Base-by-base conservation (phyloP, 2,888 invertebrate species). In the Drosophila algonquin region DNA sequence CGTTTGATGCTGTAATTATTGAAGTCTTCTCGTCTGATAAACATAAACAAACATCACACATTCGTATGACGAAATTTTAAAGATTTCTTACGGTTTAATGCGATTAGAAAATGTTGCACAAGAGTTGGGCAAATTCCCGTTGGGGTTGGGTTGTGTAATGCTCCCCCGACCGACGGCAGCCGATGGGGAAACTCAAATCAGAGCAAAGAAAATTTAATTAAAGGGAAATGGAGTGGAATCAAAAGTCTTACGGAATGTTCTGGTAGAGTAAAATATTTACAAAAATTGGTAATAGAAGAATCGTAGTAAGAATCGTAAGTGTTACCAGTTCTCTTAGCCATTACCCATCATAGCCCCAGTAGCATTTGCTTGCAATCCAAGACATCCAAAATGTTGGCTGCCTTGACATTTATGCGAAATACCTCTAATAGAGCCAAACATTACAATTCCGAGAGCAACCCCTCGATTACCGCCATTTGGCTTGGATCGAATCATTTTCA, bases 1-100 rank as follows among this genome's bases (percentile, higher is more conserved):
- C 52, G n/a, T 47, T 64, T 64, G 64, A 64, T 64, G 64, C 64
- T 46, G 65, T 67, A 67, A 67, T 67, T 67, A 68, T 67, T 67
- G 65, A 68, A 50, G 65, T 16, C 21, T 30, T 21, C n/a, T n/a
- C 6, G 14, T 7, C 40, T 2, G 40, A n/a, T 40, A 40, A 14
- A 40, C 40, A 40, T 40, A 40, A 40, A 40, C 40, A 40, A 40
- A 40, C 6, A 40, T 21, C 10, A 35, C 54, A 55, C 40, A 54
- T 67, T 54, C 14, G 54, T 18, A 67, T 53, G 68, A 40, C 67
- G 21, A 16, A 21, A 48, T 48, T 67, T 52, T 18, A 7, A 40
- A 24, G 32, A 51, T 63, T 50, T 50, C 63, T 10, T 32, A 24
- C 21, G 53, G 21, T 48, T 44, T 65, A 44, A 65, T 54, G 48